phyloP scores from a whole-genome alignment of 2,113 vertebrate species.

The Theropithecus gelada region DNA sequence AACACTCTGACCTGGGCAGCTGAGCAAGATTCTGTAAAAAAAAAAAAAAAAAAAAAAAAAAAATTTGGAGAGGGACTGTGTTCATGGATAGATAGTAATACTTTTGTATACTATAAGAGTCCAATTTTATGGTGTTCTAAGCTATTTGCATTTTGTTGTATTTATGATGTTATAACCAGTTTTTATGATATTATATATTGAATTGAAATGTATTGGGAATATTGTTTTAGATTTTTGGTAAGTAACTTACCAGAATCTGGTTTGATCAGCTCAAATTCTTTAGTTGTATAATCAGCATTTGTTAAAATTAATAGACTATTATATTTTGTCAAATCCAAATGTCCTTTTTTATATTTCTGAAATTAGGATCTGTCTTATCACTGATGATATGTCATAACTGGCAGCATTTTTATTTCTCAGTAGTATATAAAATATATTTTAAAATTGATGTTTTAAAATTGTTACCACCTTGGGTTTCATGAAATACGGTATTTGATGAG shows the following conservation, averaged over 20 bases:
- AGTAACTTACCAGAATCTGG: not conserved
- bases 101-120: not conserved
- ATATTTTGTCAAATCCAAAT: not conserved
- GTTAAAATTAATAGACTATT: not conserved
- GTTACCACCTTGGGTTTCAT: not conserved
- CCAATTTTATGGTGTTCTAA: not conserved
- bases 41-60: too few species aligned
- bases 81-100: not conserved
- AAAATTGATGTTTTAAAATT: constrained; percentile 40
- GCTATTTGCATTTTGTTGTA: not conserved
- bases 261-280: constrained; percentile 11
- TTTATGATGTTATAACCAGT: not conserved
- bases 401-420: not conserved
- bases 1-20: too few species aligned
- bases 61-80: not conserved
- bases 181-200: not conserved
- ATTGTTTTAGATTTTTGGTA: not conserved
- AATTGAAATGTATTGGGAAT: not conserved
- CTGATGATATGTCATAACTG: not conserved
- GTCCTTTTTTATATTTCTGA: not conserved
- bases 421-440: not conserved
- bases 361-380: not conserved
- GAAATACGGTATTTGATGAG: not conserved
- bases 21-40: too few species aligned
- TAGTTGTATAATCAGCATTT: not conserved